phyloP scores from a whole-genome alignment of 2,888 invertebrate species.

The Drosophila algonquin region DNA sequence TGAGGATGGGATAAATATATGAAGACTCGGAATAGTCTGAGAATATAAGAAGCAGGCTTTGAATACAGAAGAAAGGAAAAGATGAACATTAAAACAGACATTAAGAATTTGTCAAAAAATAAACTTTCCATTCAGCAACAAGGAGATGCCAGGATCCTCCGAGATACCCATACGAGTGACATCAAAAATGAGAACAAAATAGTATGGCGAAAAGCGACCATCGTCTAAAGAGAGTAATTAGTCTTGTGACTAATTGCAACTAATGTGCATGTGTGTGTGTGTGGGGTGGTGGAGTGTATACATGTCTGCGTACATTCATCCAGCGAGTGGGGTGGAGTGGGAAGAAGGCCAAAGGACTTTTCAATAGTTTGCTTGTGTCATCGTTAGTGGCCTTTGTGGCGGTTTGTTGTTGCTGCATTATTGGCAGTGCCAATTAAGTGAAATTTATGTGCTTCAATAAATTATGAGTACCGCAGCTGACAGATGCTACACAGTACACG shows the following conservation, averaged over 20 bases:
- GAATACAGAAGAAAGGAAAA: neutral
- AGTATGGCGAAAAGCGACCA: slow-evolving; percentile 16
- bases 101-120: neutral
- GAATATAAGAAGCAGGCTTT: neutral
- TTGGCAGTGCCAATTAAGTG: slow-evolving; percentile 75
- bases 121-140: neutral
- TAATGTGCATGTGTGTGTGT: slow-evolving; percentile 56
- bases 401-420: slow-evolving; percentile 43
- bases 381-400: slow-evolving; percentile 30
- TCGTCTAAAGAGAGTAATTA: slow-evolving; percentile 53
- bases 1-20: neutral
- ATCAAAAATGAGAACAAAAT: neutral
- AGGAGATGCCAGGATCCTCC: neutral
- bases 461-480: slow-evolving; percentile 71
- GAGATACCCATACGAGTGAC: neutral
- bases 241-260: slow-evolving; percentile 59
- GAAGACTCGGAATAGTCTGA: neutral
- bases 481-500: slow-evolving; percentile 61
- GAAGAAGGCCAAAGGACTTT: slow-evolving; percentile 39
- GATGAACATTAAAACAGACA: neutral
- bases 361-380: slow-evolving; percentile 40
- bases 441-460: slow-evolving; percentile 78
- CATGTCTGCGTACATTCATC: neutral
- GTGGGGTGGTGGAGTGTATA: no score
- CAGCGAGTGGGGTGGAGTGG: slow-evolving; percentile 13